These are phyloP conservation scores for Nycticebus coucang DNA, from an alignment of 2,113 vertebrate genomes.

Conservation along the genomic window DNA sequence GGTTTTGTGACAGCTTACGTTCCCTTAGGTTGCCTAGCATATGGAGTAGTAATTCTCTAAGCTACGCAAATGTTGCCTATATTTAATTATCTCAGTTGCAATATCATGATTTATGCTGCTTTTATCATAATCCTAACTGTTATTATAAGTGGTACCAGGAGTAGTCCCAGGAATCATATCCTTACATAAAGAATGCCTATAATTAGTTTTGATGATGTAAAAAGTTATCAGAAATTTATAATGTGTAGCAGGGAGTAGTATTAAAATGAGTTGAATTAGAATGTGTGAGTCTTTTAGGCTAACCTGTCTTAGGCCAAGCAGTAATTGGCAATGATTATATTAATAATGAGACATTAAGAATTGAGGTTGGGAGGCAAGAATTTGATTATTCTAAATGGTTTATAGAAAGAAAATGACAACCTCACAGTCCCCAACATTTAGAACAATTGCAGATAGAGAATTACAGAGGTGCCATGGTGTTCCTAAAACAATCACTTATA, in stretches of 20 bases:
- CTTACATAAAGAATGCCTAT: not conserved
- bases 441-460: not conserved
- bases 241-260: fast-evolving
- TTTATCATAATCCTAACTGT: not conserved
- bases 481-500: not conserved
- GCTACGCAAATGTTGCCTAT: not conserved
- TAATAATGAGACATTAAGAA: not conserved
- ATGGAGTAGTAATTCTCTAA: not conserved
- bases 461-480: not conserved
- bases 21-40: not conserved
- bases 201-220: not conserved
- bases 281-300: not conserved
- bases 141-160: not conserved
- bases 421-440: not conserved
- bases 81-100: not conserved
- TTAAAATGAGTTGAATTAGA: not conserved
- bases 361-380: not conserved
- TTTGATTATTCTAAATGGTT: not conserved
- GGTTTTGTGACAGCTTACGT: not conserved
- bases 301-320: not conserved
- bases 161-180: not conserved
- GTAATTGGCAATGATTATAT: not conserved
- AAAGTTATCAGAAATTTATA: not conserved
- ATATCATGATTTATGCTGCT: not conserved
- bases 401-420: not conserved